phyloP scores from a whole-genome alignment of 2,888 invertebrate genomes.

The Mylabris sibirica region DNA sequence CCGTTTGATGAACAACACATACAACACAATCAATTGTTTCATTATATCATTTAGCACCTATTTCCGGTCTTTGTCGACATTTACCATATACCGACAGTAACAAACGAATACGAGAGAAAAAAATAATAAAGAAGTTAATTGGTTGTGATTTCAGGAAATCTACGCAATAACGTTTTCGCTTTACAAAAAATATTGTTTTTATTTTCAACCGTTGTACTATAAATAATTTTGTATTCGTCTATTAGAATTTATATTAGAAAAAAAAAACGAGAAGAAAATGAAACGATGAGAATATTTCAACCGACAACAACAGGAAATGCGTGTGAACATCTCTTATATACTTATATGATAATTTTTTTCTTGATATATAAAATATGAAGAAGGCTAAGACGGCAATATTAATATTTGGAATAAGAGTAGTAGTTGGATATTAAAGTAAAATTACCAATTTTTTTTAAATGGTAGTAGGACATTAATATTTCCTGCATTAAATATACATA shows the following conservation, averaged over 20 bases:
- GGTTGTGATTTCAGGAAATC: constrained; percentile 32
- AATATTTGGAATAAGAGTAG: neutral
- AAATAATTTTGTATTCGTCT: neutral
- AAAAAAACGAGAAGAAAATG: neutral
- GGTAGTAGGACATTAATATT: neutral
- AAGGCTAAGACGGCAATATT: constrained; percentile 13
- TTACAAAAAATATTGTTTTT: neutral
- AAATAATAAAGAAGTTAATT: constrained; percentile 18
- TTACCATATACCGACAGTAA: neutral
- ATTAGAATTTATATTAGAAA: neutral
- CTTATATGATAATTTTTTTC: neutral
- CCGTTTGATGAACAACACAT: constrained; percentile 41
- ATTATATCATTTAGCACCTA: constrained; percentile 47
- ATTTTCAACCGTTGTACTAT: neutral
- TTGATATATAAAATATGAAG: neutral
- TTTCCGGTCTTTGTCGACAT: constrained; percentile 41
- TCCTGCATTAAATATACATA: neutral
- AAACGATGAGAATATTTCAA: neutral
- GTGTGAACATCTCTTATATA: constrained; percentile 12
- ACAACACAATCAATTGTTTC: constrained; percentile 46
- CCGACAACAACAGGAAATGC: constrained; percentile 18
- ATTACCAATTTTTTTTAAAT: neutral
- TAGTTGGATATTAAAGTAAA: neutral
- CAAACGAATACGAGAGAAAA: constrained; percentile 23
- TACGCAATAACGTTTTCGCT: constrained; percentile 23